These are phyloP conservation scores for Eilema sororculum DNA, from an alignment of 2,888 invertebrate genomes.

Conservation along the genomic window DNA sequence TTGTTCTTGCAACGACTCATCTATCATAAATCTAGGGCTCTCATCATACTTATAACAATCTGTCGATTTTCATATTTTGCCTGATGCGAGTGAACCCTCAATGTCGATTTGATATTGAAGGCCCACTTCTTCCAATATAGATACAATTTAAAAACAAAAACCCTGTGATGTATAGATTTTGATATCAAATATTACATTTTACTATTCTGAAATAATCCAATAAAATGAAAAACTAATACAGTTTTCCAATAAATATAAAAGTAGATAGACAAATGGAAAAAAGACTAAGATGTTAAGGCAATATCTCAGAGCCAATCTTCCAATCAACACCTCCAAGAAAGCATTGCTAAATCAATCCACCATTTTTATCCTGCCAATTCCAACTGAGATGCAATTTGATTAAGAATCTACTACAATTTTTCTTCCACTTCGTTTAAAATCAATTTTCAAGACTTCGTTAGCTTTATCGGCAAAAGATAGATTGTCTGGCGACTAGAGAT, in stretches of 20 bases:
- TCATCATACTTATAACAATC: no score
- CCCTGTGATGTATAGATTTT: background rate
- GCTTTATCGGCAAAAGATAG: constrained; percentile 69
- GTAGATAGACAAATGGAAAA: background rate
- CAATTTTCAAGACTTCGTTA: constrained; percentile 72
- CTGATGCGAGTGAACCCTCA: no score
- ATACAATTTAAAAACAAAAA: no score
- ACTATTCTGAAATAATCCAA: background rate
- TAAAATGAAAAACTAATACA: constrained; percentile 1
- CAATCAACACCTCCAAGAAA: constrained; percentile 37
- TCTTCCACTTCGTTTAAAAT: constrained; percentile 63
- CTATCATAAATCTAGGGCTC: no score
- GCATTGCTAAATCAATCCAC: constrained; percentile 17
- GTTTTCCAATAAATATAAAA: background rate
- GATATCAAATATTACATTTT: background rate
- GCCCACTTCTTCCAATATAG: no score
- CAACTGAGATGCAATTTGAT: constrained; percentile 50
- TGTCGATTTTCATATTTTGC: no score
- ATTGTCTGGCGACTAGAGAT: constrained; percentile 60
- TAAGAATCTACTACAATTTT: constrained; percentile 46
- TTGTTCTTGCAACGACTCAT: no score
- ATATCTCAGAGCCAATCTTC: constrained; percentile 31
- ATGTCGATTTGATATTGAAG: no score
- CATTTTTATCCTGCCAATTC: constrained; percentile 31
- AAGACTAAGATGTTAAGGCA: background rate